Base-by-base conservation (phyloP, 2,888 invertebrate species). In the Luffia ferchaultella region DNA sequence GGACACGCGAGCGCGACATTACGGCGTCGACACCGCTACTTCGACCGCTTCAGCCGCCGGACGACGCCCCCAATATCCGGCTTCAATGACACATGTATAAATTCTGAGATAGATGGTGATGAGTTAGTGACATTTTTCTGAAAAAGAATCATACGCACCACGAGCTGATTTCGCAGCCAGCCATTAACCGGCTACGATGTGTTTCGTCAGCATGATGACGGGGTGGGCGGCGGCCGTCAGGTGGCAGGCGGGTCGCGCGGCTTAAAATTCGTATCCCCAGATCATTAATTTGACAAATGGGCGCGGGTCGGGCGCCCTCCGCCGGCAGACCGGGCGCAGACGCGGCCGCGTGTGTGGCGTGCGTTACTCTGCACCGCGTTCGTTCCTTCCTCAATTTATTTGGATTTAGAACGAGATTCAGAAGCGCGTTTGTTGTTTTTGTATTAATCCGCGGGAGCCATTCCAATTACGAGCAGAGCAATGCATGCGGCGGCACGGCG, bases 231-330 rank as follows among this genome's bases (percentile, higher is more conserved):
- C 48, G 41, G 40, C 48, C 49, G 49, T 49, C 49, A 49, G 49
- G 49, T 49, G 49, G 49, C 17, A 42, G n/a, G 43, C 50, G 53
- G 50, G 52, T 53, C 52, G 55, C 58, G 55, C 50, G 54, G 52
- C 54, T 64, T 67, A 64, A 73, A 76, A 72, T 69, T 70, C 71
- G 64, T 63, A 74, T 70, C 69, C 70, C 66, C 64, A 64, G 68
- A 65, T 73, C 75, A 76, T 80, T 77, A 77, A 70, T 72, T 74
- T 77, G 77, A 78, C 76, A 78, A 76, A 80, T 76, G 76, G 66
- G 58, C 60, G 57, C 53, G 53, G 62, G 62, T 62, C 59, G 64
- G 3, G 30, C 30, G 30, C 30, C 30, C 30, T 30, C 30, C 12
- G 30, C 30, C 30, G 46, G 42, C 45, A 50, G 46, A 42, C 49